Evolutionary conservation across 2,113 vertebrate genomes (phyloP), one percentile per base, ranked within the genome.

Genomic region (Megaceryle torquata): DNA sequence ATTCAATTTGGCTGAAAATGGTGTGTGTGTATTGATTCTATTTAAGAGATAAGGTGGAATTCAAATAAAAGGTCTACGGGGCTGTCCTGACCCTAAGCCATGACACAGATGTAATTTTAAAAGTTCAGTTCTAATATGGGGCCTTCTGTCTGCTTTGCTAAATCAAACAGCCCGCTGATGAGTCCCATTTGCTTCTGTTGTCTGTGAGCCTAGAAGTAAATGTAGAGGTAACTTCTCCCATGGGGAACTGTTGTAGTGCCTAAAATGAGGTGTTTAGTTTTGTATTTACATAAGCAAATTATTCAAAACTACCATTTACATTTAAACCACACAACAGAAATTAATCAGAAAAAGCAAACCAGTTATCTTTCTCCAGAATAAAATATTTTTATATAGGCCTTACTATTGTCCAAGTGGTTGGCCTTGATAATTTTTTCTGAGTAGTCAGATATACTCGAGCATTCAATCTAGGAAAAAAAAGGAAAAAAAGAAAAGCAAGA

Each of bases 381-480:
- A 86, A 96, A 46, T 59, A 83, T 28, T 57, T 14, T 31, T 91
- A 74, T 78, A 54, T 48, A 31, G 72, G 68, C 88, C 99, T 99
- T 99, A 99, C 99, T 98, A 76, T 98, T 99, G 97, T 99, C 99
- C 97, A 99, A 97, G 91, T 99, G 99, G 98, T 99, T 99, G 95
- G 99, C 98, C 97, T 99, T 99, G 98, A 99, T 99, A 97, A 99
- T 99, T 98, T 99, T 99, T 98, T 99, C 99, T 8, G 99, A 99
- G 96, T 99, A 99, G 95, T 99, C 99, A 29, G 99, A 99, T 98
- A 99, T 99, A 94, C 99, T 99, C 98, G 99, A 99, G 70, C 99
- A 99, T 98, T 99, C 99, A 53, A 99, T 99, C 99, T 99, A 97
- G 51, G 53, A 35, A 82, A 91, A 75, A 72, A 64, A 51, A 31